Base-by-base conservation (phyloP, 1,140 invertebrate species). In the Bombus difficillimus region DNA sequence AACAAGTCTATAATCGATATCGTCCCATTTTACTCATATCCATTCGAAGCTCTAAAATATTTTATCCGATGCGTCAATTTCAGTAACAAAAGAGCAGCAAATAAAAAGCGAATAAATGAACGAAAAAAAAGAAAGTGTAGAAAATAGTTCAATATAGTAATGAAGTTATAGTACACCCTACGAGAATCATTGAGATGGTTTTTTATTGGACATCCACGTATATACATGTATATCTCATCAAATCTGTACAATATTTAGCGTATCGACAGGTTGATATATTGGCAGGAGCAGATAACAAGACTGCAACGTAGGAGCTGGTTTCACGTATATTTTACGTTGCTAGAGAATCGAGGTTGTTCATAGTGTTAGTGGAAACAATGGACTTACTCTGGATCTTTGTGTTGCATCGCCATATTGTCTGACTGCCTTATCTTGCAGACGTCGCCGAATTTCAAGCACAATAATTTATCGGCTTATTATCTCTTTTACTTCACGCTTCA, bases 191-290 rank as follows among this genome's bases (percentile, higher is more conserved):
- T 69, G 59, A 37, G 3, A 68, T 22, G 28, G 4, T 69, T 47
- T 53, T 69, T 77, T 77, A 39, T 69, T 32, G 25, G 3, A 22
- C 1, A 4, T 43, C 5, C 9, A 5, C 59, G 47, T 53, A 53
- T 22, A 62, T n/a, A n/a, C 25, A 5, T 18, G 1, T 34, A 25
- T 10, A 28, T n/a, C 47, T n/a, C 37, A 12, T 34, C 37, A 59
- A 59, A 57, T 34, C 47, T 78, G 22, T 3, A n/a, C 34, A 39
- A 34, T 25, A 79, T 84, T 84, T 79, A 59, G 39, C 13, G 47
- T 84, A 79, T 59, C 22, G 82, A n/a, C 81, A 57, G 81, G 12
- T 68, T 78, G 81, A 83, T 69, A 78, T 83, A 83, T 83, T 69
- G 81, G 64, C 81, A 83, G 81, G 9, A 47, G 53, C 6, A 84